Evolutionary conservation across 2,888 invertebrate species (phyloP).

Genomic region (Pyrrhia umbra): DNA sequence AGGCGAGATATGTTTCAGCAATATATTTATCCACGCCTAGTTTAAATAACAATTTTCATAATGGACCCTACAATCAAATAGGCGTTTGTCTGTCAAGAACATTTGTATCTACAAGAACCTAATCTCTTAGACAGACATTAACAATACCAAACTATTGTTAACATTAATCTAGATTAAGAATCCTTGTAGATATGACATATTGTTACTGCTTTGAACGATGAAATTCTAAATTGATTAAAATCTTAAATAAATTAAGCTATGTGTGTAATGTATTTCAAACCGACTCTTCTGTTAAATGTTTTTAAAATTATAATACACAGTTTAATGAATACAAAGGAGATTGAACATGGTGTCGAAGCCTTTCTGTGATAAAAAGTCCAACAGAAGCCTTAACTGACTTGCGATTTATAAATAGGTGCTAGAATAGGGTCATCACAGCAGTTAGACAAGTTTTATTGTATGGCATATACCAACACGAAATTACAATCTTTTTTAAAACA

Average conservation of each 20-base stretch:
- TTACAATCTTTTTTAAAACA: no score
- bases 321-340: no score
- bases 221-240: conserved; percentile 23
- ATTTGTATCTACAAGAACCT: conserved; percentile 20
- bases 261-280: background rate
- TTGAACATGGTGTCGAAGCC: no score
- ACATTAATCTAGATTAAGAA: conserved; percentile 45
- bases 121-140: conserved; percentile 10
- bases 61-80: background rate
- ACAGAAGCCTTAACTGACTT: no score
- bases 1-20: background rate
- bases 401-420: no score
- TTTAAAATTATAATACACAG: no score
- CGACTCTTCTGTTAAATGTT: background rate
- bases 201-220: conserved; percentile 8
- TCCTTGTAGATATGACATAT: conserved; percentile 7
- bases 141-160: conserved; percentile 31
- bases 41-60: background rate
- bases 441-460: no score
- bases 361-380: no score
- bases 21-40: conserved; percentile 3
- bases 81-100: conserved; percentile 30
- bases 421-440: no score
- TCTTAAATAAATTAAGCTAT: conserved; percentile 12
- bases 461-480: no score